phyloP scores from a whole-genome alignment of 2,888 invertebrate species.

The Prenolepis imparis region DNA sequence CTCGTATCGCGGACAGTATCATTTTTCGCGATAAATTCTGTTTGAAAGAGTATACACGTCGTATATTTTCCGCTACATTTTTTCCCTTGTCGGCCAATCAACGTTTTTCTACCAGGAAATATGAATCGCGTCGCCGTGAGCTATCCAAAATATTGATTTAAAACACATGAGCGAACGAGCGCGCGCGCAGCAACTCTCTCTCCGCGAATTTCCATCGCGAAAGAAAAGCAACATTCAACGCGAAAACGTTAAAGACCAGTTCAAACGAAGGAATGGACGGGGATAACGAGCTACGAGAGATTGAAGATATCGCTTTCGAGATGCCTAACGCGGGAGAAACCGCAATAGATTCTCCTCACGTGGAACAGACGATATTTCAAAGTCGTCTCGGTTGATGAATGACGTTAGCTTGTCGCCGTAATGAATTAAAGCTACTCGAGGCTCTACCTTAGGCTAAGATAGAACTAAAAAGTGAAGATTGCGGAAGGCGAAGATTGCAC shows the following conservation, averaged over 20 bases:
- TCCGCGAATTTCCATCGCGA: constrained; percentile 23
- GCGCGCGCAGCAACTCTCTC: not conserved
- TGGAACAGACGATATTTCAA: constrained; percentile 23
- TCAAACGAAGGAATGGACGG: constrained; percentile 1
- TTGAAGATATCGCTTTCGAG: constrained; percentile 1
- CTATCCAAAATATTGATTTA: constrained; percentile 51
- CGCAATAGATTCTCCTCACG: constrained; percentile 1
- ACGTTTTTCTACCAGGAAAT: constrained; percentile 49
- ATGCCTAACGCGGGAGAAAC: constrained; percentile 2
- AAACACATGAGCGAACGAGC: constrained; percentile 10
- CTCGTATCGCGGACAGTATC: constrained; percentile 3
- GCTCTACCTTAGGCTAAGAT: not conserved
- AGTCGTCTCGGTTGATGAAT: constrained; percentile 34
- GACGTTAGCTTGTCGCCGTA: constrained; percentile 29
- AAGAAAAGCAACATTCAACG: constrained; percentile 21
- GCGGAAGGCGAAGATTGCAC: not conserved
- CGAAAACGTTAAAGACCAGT: not conserved
- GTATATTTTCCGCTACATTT: constrained; percentile 42
- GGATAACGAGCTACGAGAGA: constrained; percentile 24
- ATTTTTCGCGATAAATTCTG: constrained; percentile 30
- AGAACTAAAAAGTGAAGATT: not conserved
- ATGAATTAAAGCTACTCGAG: constrained; percentile 30
- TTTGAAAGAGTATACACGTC: constrained; percentile 19
- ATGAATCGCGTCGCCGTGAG: constrained; percentile 44
- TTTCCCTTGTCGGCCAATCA: constrained; percentile 31